phyloP scores from a whole-genome alignment of 2,888 invertebrate species.

The Drosophila percnosoma region DNA sequence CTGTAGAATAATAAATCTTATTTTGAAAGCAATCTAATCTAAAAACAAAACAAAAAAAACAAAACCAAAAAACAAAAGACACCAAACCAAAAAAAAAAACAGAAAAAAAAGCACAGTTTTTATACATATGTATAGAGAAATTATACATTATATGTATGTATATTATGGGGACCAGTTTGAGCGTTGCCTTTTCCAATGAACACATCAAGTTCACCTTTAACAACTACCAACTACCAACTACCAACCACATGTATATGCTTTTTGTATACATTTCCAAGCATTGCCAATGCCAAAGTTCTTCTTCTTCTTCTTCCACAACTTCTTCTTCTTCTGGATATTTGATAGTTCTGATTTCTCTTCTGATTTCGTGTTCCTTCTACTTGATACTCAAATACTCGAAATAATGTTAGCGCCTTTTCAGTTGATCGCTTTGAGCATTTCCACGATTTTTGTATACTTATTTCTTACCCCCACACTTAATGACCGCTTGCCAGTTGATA shows the following conservation, averaged over 20 bases:
- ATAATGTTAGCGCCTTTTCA: slow-evolving; percentile 31
- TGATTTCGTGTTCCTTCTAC: slow-evolving; percentile 17
- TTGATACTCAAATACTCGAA: background rate
- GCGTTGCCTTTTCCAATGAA: slow-evolving; percentile 61
- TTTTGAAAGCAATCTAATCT: slow-evolving; percentile 18
- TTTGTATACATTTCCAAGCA: slow-evolving; percentile 9
- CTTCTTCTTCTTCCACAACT: background rate
- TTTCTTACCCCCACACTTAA: slow-evolving; percentile 32
- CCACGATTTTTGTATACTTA: slow-evolving; percentile 12
- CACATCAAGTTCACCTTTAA: slow-evolving; percentile 28
- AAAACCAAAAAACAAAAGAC: slow-evolving; percentile 14
- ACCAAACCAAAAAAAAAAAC: background rate
- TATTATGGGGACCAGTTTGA: slow-evolving; percentile 74
- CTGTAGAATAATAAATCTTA: slow-evolving; percentile 14
- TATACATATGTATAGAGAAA: slow-evolving; percentile 20
- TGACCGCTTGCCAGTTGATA: slow-evolving; percentile 66
- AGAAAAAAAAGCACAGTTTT: slow-evolving; percentile 19
- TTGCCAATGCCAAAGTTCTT: background rate
- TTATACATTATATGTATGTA: slow-evolving; percentile 37
- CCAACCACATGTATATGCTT: slow-evolving; percentile 13
- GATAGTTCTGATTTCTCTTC: background rate
- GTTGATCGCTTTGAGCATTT: slow-evolving; percentile 37
- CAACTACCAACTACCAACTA: background rate
- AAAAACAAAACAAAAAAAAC: background rate
- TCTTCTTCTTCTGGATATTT: background rate